Base-by-base conservation (phyloP, 1,140 invertebrate species). In the Aphelinus atriplicis region DNA sequence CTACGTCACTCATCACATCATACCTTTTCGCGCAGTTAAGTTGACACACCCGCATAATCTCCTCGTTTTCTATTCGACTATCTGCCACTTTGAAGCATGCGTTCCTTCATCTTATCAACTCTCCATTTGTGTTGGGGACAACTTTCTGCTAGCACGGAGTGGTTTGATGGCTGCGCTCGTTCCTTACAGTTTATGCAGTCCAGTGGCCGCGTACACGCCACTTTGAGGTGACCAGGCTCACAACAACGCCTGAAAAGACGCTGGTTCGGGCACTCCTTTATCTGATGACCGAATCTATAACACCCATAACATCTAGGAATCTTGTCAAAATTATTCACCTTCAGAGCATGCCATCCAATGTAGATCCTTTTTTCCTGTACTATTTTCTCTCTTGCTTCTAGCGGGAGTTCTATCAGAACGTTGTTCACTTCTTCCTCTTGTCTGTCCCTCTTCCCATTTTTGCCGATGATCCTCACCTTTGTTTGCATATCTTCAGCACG, bases 91-190 rank as follows among this genome's bases (percentile, higher is more conserved):
- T 45, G 3, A 45, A 3, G 6, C 9, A 65, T 4, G 5, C 65
- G 51, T 10, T 43, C 6, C 45, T 53, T 9, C 55, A 56, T 7
- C 56, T 46, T 0, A 5, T 43, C 3, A 7, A 68, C 2, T 7
- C 66, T 45, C 55, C 66, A 57, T 10, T 48, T 45, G 5, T 57
- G 47, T 45, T 58, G 45, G 6, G 66, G 66, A 3, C 66, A 68
- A 26, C 26, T 26, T 26, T 26, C 55, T 3, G 43, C 66, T 53
- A 57, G 1, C 6, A 7, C 3, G 56, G 7, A 43, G 10, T 68
- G 66, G 0, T 3, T n/a, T 1, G 56, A 68, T 3, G 53, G 45
- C 1, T 10, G 9, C 3, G 26, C 26, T 3, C n/a, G 45, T 1
- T 3, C 9, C 5, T 55, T 43, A 9, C 66, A 68, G 26, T 68